Evolutionary conservation across 2,888 invertebrate species (phyloP).

Genomic region (Amphipoea lucens): DNA sequence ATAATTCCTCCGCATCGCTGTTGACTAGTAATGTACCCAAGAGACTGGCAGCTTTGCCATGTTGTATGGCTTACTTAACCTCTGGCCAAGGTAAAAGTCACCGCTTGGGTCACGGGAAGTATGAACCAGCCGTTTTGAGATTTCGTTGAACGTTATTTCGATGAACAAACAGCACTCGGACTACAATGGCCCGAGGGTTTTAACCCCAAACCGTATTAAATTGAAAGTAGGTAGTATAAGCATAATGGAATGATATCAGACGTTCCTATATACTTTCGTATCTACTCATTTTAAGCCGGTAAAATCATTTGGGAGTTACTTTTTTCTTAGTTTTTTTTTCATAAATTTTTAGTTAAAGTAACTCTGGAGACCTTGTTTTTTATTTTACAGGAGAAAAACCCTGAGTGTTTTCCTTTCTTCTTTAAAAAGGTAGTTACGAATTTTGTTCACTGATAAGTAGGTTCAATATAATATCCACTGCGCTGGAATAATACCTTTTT

Average conservation of each 20-base stretch:
- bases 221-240: slow-evolving; percentile 1
- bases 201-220: background rate
- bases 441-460: too few species aligned
- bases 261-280: slow-evolving; percentile 6
- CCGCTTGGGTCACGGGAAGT: background rate
- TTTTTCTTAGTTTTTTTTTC: background rate
- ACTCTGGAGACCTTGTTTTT: background rate
- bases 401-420: background rate
- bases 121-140: background rate
- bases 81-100: background rate
- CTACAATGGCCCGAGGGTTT: background rate
- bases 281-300: background rate
- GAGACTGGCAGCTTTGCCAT: background rate
- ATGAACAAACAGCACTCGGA: background rate
- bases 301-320: background rate
- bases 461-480: background rate
- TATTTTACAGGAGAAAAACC: slow-evolving; percentile 5
- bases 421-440: background rate
- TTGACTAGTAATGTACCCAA: background rate
- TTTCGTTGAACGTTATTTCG: background rate
- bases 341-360: slow-evolving; percentile 1
- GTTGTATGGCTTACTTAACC: background rate
- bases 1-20: background rate
- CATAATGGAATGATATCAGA: slow-evolving; percentile 12
- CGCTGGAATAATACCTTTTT: too few species aligned